Evolutionary conservation across 2,797 vertebrate species (phyloP).

Genomic region (Setipinna tenuifilis): DNA sequence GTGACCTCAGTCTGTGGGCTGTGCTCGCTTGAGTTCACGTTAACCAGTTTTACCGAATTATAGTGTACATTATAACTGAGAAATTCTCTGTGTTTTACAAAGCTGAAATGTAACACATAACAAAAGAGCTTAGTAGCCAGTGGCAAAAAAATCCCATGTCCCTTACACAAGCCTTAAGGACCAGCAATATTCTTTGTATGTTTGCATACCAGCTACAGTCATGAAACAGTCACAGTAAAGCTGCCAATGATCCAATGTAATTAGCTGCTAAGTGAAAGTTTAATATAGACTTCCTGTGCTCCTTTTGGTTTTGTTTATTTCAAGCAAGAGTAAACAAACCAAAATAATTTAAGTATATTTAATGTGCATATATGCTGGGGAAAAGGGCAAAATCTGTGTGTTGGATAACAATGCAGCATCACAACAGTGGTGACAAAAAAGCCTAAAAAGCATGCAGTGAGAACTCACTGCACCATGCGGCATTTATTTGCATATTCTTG

Average conservation of each 20-base stretch:
- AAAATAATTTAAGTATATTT: constrained; percentile 1
- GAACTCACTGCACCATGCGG: neutral
- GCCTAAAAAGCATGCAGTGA: neutral
- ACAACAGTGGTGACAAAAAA: neutral
- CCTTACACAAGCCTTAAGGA: neutral
- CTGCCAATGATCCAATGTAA: neutral
- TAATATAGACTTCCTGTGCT: neutral
- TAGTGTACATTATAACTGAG: neutral
- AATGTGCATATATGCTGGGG: neutral
- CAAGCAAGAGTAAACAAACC: neutral
- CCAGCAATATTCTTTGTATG: neutral
- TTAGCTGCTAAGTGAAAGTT: neutral
- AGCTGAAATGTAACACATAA: no score
- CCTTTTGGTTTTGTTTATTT: constrained; percentile 4
- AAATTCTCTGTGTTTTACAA: no score
- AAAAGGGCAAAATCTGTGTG: constrained; percentile 3
- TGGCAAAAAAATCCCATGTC: neutral
- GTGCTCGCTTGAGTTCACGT: neutral
- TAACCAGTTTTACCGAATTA: neutral
- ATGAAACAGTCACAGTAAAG: neutral
- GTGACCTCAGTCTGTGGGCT: neutral
- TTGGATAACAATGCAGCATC: constrained; percentile 6
- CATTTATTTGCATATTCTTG: neutral
- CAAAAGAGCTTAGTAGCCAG: neutral
- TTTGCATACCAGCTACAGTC: neutral